Base-by-base conservation (phyloP, 2,113 vertebrate genomes). In the Cygnus atratus region DNA sequence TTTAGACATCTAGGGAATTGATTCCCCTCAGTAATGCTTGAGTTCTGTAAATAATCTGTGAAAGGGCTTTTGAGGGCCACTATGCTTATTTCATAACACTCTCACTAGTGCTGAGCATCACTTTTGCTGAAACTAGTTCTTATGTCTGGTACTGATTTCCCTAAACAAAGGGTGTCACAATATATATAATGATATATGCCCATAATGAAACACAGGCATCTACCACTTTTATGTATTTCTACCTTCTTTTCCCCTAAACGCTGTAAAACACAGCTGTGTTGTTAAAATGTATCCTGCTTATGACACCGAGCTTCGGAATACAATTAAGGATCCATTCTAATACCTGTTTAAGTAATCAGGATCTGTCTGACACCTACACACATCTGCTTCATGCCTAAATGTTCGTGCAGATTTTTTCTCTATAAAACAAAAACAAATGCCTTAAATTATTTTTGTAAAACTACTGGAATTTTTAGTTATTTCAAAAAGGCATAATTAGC, bases 31-130 rank as follows among this genome's bases (percentile, higher is more conserved):
- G 21, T 39, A 84, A 65, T 35, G 16, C 35, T 52, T 1, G 2
- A 70, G 25, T 25, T 39, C 43, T 68, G 7, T 52, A 83, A 79
- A 76, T 68, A 63, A 35, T 5, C 11, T n/a, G 9, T 19, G 24
- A 68, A 80, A 76, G 14, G 3, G 3, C 25, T 68, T 91, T 58
- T 65, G 67, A 59, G 88, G 8, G 39, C 43, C 5, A 2, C 6
- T 54, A 29, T 72, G 26, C 50, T 39, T 65, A 31, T 66, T 72
- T 66, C 43, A 15, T 26, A 72, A 76, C 7, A 59, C 17, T 1
- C 2, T 85, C 1, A 2, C 17, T 87, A 13, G 71, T 11, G 43
- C 8, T 0, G 0, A 77, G 20, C 21, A 84, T 68, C 3, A 24
- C 1, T 61, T 73, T 73, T 63, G 10, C 33, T 88, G 33, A 73